A percentile compares a stretch with the other conserved stretches of the same genome.
Conservation (phyloP, 2,888 invertebrate genomes). For the Subacronicta megacephala region DNA sequence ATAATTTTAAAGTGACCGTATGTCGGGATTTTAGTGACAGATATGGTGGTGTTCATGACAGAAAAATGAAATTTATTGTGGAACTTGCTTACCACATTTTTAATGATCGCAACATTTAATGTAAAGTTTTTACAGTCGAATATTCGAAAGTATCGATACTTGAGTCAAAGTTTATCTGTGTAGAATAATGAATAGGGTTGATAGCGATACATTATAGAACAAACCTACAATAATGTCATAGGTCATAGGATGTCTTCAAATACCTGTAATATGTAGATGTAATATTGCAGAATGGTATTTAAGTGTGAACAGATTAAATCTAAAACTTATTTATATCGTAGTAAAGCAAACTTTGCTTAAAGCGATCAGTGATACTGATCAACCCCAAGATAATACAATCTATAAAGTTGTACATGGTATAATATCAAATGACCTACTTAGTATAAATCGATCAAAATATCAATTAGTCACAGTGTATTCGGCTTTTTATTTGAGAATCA, state of each 20-base stretch:
- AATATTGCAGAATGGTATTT: background rate
- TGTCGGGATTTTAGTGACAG: slow-evolving; percentile 67
- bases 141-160: slow-evolving; percentile 40
- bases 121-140: slow-evolving; percentile 44
- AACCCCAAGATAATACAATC: too few relatives aligned
- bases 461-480: too few relatives aligned
- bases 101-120: slow-evolving; percentile 45
- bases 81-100: slow-evolving; percentile 48
- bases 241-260: slow-evolving; percentile 9
- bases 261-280: background rate
- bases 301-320: background rate
- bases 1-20: slow-evolving; percentile 78
- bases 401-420: too few relatives aligned
- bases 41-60: slow-evolving; percentile 66
- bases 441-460: too few relatives aligned
- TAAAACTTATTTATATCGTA: too few relatives aligned
- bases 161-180: slow-evolving; percentile 28
- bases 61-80: slow-evolving; percentile 62
- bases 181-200: slow-evolving; percentile 31
- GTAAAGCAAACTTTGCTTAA: too few relatives aligned
- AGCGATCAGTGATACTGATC: too few relatives aligned
- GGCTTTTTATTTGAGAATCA: background rate
- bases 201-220: slow-evolving; percentile 28
- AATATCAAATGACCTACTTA: too few relatives aligned
- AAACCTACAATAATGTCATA: slow-evolving; percentile 3